Percentiles rank a stretch among this genome's conserved stretches.
Evolutionary conservation across 2,797 vertebrate genomes (phyloP).

Genomic region (Perodicticus potto): DNA sequence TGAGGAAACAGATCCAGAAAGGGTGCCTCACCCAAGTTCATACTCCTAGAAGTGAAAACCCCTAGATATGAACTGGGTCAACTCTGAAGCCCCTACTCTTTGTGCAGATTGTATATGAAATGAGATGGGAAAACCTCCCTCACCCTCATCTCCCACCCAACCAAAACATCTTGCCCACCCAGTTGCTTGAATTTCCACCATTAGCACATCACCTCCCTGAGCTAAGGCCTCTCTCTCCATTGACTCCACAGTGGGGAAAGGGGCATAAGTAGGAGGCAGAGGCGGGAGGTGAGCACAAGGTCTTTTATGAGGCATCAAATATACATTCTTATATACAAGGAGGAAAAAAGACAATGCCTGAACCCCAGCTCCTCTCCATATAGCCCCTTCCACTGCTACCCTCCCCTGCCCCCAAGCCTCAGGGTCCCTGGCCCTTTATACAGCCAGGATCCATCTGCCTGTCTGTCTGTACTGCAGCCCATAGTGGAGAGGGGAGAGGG

Average conservation of each 20-base stretch:
- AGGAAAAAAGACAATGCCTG: slow-evolving; percentile 84
- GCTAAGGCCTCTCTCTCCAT: slow-evolving; percentile 65
- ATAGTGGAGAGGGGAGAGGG: slow-evolving; percentile 59
- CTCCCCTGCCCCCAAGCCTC: slow-evolving; percentile 58
- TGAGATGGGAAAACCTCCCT: slow-evolving; percentile 13
- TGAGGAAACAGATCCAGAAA: slow-evolving; percentile 44
- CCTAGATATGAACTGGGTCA: slow-evolving; percentile 31
- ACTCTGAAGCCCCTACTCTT: neutral
- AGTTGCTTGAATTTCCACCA: slow-evolving; percentile 50
- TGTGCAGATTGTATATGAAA: slow-evolving; percentile 25
- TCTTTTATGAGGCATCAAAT: slow-evolving; percentile 90
- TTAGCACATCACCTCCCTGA: slow-evolving; percentile 40
- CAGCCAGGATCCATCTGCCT: slow-evolving; percentile 69
- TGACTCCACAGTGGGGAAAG: slow-evolving; percentile 48
- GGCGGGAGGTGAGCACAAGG: slow-evolving; percentile 84
- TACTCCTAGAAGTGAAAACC: slow-evolving; percentile 39
- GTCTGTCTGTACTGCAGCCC: slow-evolving; percentile 69
- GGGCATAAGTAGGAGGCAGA: slow-evolving; percentile 76
- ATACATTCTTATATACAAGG: slow-evolving; percentile 90
- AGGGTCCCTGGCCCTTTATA: slow-evolving; percentile 64
- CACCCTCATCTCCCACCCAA: slow-evolving; percentile 10
- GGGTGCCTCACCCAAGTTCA: slow-evolving; percentile 11
- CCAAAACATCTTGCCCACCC: neutral
- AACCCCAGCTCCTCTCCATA: slow-evolving; percentile 79
- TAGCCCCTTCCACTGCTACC: slow-evolving; percentile 67